phyloP scores from a whole-genome alignment of 1,140 invertebrate genomes.

The Drosophila novamexicana region DNA sequence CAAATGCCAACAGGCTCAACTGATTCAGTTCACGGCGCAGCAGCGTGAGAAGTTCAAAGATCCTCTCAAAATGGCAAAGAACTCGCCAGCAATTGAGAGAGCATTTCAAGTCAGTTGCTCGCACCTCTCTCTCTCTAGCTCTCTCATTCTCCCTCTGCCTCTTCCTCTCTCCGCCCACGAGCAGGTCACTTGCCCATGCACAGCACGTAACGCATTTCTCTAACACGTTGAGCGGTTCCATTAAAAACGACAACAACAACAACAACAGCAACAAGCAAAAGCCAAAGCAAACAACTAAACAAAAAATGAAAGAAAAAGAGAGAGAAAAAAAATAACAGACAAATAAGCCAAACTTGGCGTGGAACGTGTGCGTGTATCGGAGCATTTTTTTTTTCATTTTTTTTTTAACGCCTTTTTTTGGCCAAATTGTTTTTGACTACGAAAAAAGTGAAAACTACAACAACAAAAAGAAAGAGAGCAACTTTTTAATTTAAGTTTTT shows the following conservation, averaged over 20 bases:
- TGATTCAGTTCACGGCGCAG: background rate
- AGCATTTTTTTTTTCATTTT: conserved; percentile 23
- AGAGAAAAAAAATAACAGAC: conserved; percentile 18
- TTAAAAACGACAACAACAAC: conserved; percentile 13
- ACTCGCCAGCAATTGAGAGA: background rate
- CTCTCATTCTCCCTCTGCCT: background rate
- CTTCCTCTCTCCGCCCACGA: background rate
- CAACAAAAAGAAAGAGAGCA: conserved; percentile 32
- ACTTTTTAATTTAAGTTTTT: conserved; percentile 36
- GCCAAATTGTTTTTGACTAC: conserved; percentile 48
- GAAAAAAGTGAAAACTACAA: conserved; percentile 66
- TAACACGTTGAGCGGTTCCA: conserved; percentile 40
- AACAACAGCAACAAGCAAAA: conserved; percentile 16
- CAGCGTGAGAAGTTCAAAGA: conserved; percentile 7
- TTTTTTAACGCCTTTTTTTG: conserved; percentile 33
- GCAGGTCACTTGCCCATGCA: conserved; percentile 30
- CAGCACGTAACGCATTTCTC: conserved; percentile 57
- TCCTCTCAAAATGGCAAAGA: conserved; percentile 8
- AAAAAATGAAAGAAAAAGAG: background rate
- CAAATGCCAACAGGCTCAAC: background rate
- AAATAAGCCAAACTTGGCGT: conserved; percentile 49
- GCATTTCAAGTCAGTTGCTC: background rate
- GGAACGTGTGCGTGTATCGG: conserved; percentile 43
- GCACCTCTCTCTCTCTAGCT: background rate
- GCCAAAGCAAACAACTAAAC: conserved; percentile 32